A percentile compares a stretch with the other conserved stretches of the same genome.
Conservation (phyloP, 2,888 invertebrate species). For the Actias luna region DNA sequence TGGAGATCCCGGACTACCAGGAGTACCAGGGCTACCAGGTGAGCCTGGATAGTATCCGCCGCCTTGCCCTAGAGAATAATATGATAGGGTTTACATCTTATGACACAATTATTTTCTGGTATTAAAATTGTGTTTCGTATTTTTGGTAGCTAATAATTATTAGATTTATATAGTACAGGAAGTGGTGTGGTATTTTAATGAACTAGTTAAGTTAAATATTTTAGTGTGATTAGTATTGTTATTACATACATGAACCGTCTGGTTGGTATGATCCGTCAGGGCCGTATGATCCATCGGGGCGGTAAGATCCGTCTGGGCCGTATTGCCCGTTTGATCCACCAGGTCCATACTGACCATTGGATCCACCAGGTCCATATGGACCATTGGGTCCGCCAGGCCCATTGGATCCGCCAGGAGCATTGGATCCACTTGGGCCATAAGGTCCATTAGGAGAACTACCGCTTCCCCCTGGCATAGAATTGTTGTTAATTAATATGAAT, state of each 20-base stretch:
- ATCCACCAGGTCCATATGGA: constrained; percentile 27
- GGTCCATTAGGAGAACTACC: neutral
- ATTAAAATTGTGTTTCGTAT: neutral
- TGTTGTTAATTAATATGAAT: neutral
- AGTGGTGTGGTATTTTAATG: too few species aligned
- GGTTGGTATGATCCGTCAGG: constrained; percentile 32
- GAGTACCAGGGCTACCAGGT: constrained; percentile 44
- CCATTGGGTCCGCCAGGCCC: constrained; percentile 29
- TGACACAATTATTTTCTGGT: neutral
- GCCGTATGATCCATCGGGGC: constrained; percentile 23
- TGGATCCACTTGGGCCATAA: constrained; percentile 30
- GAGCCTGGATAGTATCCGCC: constrained; percentile 27
- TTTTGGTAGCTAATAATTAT: neutral
- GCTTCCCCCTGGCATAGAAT: neutral
- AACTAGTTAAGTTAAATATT: neutral
- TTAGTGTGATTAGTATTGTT: neutral
- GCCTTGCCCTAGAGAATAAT: constrained; percentile 22
- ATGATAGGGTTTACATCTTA: neutral
- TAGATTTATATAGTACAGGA: too few species aligned
- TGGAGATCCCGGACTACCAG: constrained; percentile 33
- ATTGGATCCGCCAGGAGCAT: constrained; percentile 27
- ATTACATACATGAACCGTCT: constrained; percentile 22
- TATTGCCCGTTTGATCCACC: constrained; percentile 21
- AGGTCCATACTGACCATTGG: constrained; percentile 24
- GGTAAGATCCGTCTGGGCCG: constrained; percentile 23